These are phyloP conservation scores for Macrobrachium rosenbergii DNA, from an alignment of 1,140 invertebrate genomes.

Conservation along the genomic window DNA sequence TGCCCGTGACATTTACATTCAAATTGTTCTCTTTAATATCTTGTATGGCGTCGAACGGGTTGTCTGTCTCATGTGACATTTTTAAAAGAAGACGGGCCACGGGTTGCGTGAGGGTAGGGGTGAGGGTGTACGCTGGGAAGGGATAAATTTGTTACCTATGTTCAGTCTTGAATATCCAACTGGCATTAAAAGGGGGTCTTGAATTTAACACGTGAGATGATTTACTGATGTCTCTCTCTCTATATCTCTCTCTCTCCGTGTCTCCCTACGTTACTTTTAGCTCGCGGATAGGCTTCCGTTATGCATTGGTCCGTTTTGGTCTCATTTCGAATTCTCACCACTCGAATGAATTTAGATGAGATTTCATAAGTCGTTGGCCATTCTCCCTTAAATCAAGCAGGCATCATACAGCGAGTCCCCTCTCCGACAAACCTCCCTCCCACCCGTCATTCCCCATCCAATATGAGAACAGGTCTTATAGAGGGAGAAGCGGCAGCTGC, in stretches of 20 bases:
- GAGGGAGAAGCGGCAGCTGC: too few relatives aligned
- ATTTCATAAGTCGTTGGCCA: constrained; percentile 3
- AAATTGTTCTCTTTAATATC: constrained; percentile 56
- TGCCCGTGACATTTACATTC: constrained; percentile 52
- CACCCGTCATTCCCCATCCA: too few relatives aligned
- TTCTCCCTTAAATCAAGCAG: too few relatives aligned
- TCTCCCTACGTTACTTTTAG: too few relatives aligned
- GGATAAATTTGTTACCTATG: neutral
- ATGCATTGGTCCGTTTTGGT: neutral
- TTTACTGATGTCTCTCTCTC: too few relatives aligned
- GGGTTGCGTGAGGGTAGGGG: too few relatives aligned
- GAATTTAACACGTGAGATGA: neutral
- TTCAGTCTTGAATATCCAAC: constrained; percentile 7
- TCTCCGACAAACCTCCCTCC: too few relatives aligned
- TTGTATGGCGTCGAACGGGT: constrained; percentile 19
- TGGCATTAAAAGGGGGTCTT: neutral
- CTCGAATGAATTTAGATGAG: constrained; percentile 23
- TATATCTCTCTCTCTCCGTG: too few relatives aligned
- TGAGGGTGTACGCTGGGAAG: too few relatives aligned
- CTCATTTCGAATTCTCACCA: neutral
- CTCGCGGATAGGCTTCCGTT: neutral
- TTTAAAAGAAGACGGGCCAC: neutral
- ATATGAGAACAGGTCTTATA: too few relatives aligned
- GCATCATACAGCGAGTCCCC: too few relatives aligned
- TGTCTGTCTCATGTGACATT: neutral